Conservation (phyloP, 1,140 invertebrate genomes). For the Tetragnatha versicolor region DNA sequence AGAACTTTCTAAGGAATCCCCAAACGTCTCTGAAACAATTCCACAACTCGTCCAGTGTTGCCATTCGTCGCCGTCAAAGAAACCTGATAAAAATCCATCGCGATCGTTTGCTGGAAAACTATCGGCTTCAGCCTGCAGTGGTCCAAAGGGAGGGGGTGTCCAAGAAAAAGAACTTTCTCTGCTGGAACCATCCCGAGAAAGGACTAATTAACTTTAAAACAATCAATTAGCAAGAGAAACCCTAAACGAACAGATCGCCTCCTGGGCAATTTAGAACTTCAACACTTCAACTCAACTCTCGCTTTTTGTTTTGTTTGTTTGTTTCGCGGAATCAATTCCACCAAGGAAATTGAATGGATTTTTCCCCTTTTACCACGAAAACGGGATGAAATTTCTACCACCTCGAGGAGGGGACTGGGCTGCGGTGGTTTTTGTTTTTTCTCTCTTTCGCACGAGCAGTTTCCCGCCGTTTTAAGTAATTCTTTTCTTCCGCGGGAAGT, state of each 20-base stretch:
- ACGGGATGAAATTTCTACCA: too few species aligned
- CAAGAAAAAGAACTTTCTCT: conserved; percentile 16
- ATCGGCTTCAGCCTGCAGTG: not conserved
- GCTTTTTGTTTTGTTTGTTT: not conserved
- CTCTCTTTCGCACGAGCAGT: not conserved
- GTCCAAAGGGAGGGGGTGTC: not conserved
- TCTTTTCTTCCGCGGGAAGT: conserved; percentile 3
- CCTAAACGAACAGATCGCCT: conserved; percentile 21
- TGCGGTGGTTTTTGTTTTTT: not conserved
- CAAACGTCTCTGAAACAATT: too few species aligned
- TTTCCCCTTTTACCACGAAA: not conserved
- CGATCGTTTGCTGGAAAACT: conserved; percentile 13
- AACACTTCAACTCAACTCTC: conserved; percentile 26
- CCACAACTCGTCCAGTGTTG: too few species aligned
- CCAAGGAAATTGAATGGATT: conserved; percentile 34
- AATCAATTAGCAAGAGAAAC: conserved; percentile 38
- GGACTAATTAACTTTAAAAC: conserved; percentile 41
- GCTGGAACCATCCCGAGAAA: conserved; percentile 21
- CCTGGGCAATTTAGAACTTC: conserved; percentile 37
- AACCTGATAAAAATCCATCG: conserved; percentile 23
- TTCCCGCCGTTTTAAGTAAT: conserved; percentile 16
- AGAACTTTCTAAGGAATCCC: too few species aligned
- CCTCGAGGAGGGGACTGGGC: conserved; percentile 5
- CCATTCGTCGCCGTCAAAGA: conserved; percentile 28
- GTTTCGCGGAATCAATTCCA: conserved; percentile 4